These are phyloP conservation scores for Heteractis magnifica DNA, from an alignment of 92 coral and sea anemone genomes.

Conservation along the genomic window DNA sequence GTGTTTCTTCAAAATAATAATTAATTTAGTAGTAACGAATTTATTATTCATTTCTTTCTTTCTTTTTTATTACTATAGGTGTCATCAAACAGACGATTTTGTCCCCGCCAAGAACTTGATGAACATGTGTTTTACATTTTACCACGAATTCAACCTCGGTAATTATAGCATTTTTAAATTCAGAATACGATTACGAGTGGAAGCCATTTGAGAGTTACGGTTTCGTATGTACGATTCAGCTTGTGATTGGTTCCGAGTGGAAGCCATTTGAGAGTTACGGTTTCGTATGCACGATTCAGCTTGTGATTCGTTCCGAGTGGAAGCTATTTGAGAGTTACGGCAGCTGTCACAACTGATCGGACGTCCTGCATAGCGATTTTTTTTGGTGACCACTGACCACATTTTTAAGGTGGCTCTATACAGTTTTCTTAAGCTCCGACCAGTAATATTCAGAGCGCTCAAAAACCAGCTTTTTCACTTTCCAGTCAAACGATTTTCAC, in stretches of 20 bases:
- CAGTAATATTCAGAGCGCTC: too few species aligned
- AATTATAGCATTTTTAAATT: not conserved
- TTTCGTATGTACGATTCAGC: too few species aligned
- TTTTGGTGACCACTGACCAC: too few species aligned
- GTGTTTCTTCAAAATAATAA: not conserved
- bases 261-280: not conserved
- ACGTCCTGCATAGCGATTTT: too few species aligned
- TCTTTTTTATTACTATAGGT: constrained; percentile 36
- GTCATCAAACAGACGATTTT: constrained; percentile 93
- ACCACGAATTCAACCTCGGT: constrained; percentile 80
- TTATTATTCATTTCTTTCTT: not conserved
- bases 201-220: not conserved
- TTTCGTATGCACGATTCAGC: too few species aligned
- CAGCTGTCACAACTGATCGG: too few species aligned
- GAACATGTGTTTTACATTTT: constrained; percentile 99
- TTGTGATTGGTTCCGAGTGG: not conserved
- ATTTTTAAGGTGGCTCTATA: too few species aligned
- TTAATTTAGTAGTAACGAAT: not conserved
- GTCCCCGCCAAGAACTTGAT: constrained; percentile 94
- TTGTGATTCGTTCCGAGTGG: too few species aligned
- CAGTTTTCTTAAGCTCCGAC: too few species aligned
- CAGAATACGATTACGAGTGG: not conserved
- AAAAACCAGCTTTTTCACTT: too few species aligned
- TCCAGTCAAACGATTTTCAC: too few species aligned
- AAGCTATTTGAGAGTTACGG: too few species aligned